phyloP scores from a whole-genome alignment of 1,140 invertebrate genomes.

The Pseudomyrmex concolor region DNA sequence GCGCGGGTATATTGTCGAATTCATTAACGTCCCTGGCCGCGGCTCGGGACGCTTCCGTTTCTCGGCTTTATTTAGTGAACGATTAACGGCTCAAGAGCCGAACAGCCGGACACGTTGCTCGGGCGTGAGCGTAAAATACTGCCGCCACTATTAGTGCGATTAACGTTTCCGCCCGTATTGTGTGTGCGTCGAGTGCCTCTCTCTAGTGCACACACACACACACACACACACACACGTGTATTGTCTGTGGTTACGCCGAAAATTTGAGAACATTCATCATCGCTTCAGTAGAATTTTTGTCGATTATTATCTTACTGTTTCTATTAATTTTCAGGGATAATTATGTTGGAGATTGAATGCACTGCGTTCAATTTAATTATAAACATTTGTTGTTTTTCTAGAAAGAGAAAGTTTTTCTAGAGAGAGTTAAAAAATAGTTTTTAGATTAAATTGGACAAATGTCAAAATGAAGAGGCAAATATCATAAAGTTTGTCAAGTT shows the following conservation, averaged over 20 bases:
- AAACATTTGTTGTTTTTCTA: no score
- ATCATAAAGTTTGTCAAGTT: neutral
- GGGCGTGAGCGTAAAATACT: constrained; percentile 63
- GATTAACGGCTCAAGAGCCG: constrained; percentile 65
- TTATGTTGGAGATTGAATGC: neutral
- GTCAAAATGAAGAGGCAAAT: neutral
- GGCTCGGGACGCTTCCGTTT: constrained; percentile 19
- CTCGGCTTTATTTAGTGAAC: constrained; percentile 66
- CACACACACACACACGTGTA: no score
- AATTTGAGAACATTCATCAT: constrained; percentile 28
- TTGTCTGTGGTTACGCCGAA: neutral
- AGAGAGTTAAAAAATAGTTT: neutral
- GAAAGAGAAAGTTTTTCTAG: no score
- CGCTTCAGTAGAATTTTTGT: neutral
- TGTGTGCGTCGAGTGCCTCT: neutral
- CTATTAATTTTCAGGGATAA: neutral
- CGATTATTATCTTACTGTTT: constrained; percentile 7
- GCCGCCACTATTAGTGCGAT: constrained; percentile 60
- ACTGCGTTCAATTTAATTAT: neutral
- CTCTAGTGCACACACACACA: neutral
- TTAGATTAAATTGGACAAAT: neutral
- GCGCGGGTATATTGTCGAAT: constrained; percentile 60
- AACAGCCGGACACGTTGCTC: constrained; percentile 44
- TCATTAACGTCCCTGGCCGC: constrained; percentile 60
- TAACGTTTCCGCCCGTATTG: constrained; percentile 54